A percentile compares a stretch with the other conserved stretches of the same genome.
phyloP scores from a whole-genome alignment of 2,888 invertebrate species.

The Sisyra nigra region DNA sequence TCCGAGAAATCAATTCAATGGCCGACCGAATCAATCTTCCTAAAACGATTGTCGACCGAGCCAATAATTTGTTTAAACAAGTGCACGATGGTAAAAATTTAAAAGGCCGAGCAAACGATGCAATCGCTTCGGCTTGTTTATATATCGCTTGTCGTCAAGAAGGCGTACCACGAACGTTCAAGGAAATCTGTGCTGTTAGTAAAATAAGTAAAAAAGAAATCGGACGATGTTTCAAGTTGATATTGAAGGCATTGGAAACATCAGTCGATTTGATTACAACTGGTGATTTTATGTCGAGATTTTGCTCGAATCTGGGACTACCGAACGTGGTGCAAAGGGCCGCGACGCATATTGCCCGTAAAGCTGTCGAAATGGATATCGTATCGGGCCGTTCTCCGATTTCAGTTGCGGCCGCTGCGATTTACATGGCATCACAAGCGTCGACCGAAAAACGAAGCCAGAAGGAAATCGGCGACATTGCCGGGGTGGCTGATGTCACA shows the following conservation, averaged over 20 bases:
- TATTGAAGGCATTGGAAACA: conserved; percentile 89
- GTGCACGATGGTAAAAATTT: conserved; percentile 92
- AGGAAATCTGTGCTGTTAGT: conserved; percentile 98
- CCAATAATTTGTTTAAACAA: conserved; percentile 95
- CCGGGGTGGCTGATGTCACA: conserved; percentile 96
- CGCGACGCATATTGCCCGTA: conserved; percentile 91
- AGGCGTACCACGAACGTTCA: conserved; percentile 96
- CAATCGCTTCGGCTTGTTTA: conserved; percentile 95
- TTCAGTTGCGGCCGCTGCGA: conserved; percentile 97
- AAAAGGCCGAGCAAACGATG: conserved; percentile 88
- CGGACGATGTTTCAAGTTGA: conserved; percentile 93
- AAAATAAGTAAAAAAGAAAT: conserved; percentile 99
- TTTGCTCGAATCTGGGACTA: conserved; percentile 89
- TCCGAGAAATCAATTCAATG: conserved; percentile 95
- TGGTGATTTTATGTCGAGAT: conserved; percentile 97
- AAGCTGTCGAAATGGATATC: conserved; percentile 92
- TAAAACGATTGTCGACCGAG: conserved; percentile 91
- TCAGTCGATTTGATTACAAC: conserved; percentile 96
- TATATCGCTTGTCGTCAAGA: conserved; percentile 99
- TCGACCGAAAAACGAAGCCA: conserved; percentile 87
- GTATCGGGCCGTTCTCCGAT: conserved; percentile 97
- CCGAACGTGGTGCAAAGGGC: conserved; percentile 83
- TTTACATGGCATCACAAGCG: conserved; percentile 99
- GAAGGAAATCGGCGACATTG: conserved; percentile 96
- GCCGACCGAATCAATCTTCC: conserved; percentile 95